These are phyloP conservation scores for Gallinago nigripennis DNA, from an alignment of 2,797 vertebrate genomes.

Conservation along the genomic window DNA sequence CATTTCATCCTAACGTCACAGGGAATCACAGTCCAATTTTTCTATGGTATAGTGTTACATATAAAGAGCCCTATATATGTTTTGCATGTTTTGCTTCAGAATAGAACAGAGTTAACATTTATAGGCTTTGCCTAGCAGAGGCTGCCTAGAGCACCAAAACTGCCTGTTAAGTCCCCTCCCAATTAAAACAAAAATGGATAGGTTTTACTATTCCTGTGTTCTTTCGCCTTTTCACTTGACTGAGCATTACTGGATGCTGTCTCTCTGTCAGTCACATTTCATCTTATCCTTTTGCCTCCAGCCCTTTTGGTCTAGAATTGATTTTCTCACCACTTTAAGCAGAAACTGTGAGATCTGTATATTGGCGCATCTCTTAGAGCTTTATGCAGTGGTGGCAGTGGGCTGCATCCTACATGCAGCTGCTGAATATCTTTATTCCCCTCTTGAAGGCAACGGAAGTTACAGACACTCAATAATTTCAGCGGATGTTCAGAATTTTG, in stretches of 20 bases:
- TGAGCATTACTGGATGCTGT: slow-evolving; percentile 51
- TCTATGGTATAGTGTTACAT: neutral
- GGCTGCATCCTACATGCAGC: slow-evolving; percentile 39
- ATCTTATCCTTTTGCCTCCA: neutral
- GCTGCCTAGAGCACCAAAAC: slow-evolving; percentile 26
- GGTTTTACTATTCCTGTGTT: slow-evolving; percentile 27
- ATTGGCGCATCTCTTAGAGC: neutral
- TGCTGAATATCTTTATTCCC: slow-evolving; percentile 28
- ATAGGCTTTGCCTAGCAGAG: slow-evolving; percentile 4
- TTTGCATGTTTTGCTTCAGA: neutral
- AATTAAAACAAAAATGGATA: slow-evolving; percentile 48
- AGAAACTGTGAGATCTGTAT: neutral
- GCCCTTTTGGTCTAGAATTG: slow-evolving; percentile 9
- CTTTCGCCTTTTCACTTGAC: slow-evolving; percentile 19
- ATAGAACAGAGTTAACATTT: neutral
- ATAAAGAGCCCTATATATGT: neutral
- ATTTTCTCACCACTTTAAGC: slow-evolving; percentile 43
- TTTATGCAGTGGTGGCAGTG: neutral
- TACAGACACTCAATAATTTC: neutral
- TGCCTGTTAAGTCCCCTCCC: slow-evolving; percentile 9
- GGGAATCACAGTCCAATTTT: slow-evolving; percentile 9
- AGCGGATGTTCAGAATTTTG: neutral
- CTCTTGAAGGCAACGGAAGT: slow-evolving; percentile 22
- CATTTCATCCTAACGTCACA: neutral
- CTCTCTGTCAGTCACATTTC: slow-evolving; percentile 52